phyloP scores from a whole-genome alignment of 2,888 invertebrate species.

The Aproaerema taeniolella region DNA sequence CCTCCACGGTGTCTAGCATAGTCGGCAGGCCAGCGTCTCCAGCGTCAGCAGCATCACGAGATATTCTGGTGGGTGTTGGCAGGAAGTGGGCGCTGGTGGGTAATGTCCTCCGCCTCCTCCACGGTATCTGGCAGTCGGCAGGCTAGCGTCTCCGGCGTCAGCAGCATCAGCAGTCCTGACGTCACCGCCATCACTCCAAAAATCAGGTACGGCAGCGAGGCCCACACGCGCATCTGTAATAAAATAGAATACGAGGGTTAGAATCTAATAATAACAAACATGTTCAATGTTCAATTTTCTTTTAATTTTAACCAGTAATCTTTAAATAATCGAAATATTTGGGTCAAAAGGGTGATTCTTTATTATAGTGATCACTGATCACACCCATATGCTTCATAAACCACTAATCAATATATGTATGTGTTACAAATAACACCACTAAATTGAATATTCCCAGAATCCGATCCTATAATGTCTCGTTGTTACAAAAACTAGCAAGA shows the following conservation, averaged over 20 bases:
- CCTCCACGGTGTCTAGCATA: conserved; percentile 74
- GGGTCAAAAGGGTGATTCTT: no score
- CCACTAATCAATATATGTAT: no score
- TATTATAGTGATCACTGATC: no score
- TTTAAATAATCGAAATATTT: no score
- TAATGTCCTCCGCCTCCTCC: conserved; percentile 72
- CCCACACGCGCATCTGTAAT: conserved; percentile 49
- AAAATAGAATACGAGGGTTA: background rate
- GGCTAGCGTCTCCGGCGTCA: conserved; percentile 72
- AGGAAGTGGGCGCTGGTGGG: conserved; percentile 69
- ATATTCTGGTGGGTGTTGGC: no score
- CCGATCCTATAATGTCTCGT: no score
- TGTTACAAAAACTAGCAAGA: no score
- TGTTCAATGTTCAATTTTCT: no score
- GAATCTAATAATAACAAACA: background rate
- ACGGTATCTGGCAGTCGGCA: conserved; percentile 69
- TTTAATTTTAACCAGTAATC: no score
- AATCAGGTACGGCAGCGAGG: conserved; percentile 62
- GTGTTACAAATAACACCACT: no score
- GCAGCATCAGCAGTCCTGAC: conserved; percentile 56
- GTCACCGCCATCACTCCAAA: conserved; percentile 62
- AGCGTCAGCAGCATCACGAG: conserved; percentile 64
- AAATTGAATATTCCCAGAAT: no score
- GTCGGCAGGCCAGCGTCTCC: conserved; percentile 61
- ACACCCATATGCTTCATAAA: no score